These are phyloP conservation scores for Macrostomum lignano DNA, from an alignment of 1,140 invertebrate species.

Conservation along the genomic window DNA sequence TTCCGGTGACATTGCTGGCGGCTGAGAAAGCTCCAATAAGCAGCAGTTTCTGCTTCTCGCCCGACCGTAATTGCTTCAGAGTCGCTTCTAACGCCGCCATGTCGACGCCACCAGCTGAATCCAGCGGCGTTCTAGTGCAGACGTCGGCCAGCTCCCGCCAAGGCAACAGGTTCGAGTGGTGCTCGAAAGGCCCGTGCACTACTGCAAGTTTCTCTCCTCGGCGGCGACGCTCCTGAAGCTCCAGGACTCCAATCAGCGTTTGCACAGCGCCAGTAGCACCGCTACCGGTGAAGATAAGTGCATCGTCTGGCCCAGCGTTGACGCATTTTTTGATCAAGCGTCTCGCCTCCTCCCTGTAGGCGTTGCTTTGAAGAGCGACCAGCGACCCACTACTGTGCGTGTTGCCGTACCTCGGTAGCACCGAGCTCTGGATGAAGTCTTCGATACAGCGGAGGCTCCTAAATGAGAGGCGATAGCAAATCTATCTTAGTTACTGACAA, in stretches of 20 bases:
- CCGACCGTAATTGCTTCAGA: slow-evolving; percentile 29
- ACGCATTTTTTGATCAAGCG: slow-evolving; percentile 7
- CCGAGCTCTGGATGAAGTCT: slow-evolving; percentile 49
- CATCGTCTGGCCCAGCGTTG: slow-evolving; percentile 9
- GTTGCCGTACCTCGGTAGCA: slow-evolving; percentile 54
- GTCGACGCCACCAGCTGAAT: slow-evolving; percentile 46
- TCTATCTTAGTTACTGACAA: too few relatives aligned
- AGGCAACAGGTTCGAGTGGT: slow-evolving; percentile 49
- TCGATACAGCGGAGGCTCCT: slow-evolving; percentile 59
- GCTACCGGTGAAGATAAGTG: slow-evolving; percentile 7
- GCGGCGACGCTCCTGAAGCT: slow-evolving; percentile 4
- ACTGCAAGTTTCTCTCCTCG: slow-evolving; percentile 8
- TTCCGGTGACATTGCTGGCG: slow-evolving; percentile 61
- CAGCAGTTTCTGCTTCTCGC: slow-evolving; percentile 20
- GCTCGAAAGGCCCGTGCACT: slow-evolving; percentile 55
- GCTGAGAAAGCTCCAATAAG: slow-evolving; percentile 58
- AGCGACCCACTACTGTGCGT: slow-evolving; percentile 52
- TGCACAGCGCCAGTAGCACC: slow-evolving; percentile 9
- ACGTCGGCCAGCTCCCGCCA: slow-evolving; percentile 50
- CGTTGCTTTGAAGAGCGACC: slow-evolving; percentile 53
- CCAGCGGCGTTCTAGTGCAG: slow-evolving; percentile 46
- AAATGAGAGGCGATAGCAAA: too few relatives aligned
- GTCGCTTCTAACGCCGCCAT: slow-evolving; percentile 42
- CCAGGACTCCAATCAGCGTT: slow-evolving; percentile 8
- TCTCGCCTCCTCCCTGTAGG: slow-evolving; percentile 41